phyloP scores from a whole-genome alignment of 2,888 invertebrate genomes.

The Hybos culiciformis region DNA sequence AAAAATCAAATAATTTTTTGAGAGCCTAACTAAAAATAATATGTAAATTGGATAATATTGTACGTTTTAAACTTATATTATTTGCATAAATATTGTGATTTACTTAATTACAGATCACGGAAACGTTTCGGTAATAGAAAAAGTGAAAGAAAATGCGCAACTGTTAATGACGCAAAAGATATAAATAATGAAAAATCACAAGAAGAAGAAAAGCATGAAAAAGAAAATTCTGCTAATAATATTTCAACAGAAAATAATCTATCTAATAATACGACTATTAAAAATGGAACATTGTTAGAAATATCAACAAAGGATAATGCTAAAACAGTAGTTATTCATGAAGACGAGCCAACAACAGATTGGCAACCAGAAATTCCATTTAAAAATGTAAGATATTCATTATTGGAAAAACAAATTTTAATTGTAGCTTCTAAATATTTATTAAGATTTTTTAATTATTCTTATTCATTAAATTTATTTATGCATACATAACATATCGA shows the following conservation, averaged over 20 bases:
- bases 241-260: constrained; percentile 15
- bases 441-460: constrained; percentile 1
- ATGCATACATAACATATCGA: no score
- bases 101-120: constrained; percentile 1
- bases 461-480: no score
- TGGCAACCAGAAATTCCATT: constrained; percentile 91
- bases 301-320: background rate
- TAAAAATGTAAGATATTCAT: constrained; percentile 59
- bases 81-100: no score
- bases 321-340: constrained; percentile 23
- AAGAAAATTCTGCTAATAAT: constrained; percentile 20
- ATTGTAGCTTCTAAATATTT: no score
- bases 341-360: constrained; percentile 66
- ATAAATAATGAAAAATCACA: background rate
- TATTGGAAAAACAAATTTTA: no score
- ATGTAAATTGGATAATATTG: no score
- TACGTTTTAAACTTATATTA: no score
- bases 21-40: no score
- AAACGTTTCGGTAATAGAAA: constrained; percentile 32
- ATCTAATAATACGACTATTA: background rate
- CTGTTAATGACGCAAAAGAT: background rate
- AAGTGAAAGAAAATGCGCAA: constrained; percentile 15
- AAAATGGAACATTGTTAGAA: background rate
- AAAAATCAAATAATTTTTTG: no score
- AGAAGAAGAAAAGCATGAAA: background rate